Evolutionary conservation across 2,888 invertebrate species (phyloP), one percentile per base, ranked within the genome.

Genomic region (Volucella zonaria): DNA sequence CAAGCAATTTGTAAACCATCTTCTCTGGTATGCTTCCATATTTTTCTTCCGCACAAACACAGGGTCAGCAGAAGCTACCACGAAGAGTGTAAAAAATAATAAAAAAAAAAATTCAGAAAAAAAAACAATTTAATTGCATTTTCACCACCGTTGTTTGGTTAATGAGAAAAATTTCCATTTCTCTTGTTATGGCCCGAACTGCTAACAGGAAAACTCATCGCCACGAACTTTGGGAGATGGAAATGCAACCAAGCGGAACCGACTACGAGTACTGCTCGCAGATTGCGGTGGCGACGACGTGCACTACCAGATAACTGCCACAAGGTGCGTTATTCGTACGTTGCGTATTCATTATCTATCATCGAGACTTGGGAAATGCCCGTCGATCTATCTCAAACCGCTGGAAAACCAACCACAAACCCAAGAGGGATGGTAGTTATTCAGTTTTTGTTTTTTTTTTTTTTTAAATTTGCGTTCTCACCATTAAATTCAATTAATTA

Each of bases 111-210:
- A 31, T 31, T 31, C 31, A 49, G 11, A 58, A 40, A 49, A 64
- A 67, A 61, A 52, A 54, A 49, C 3, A 43, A 12, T 64, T 77
- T 79, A 83, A 83, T 79, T 83, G 54, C 74, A 78, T 70, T 79
- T 83, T 83, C 82, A 83, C 68, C 82, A 83, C 74, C 74, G 52
- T 43, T 77, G 71, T 82, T 66, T 68, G 2, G 58, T 74, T 83
- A 83, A 83, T 83, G 74, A 83, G 82, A 64, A 58, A 78, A 83
- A 83, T 74, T 79, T 74, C 52, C 74, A 83, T 79, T 79, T 82
- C 75, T 45, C 68, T 74, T 74, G 51, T 77, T 62, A 47, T 52
- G 15, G 47, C 40, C 42, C 45, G 64, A 66, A 49, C 66, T 43
- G 62, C 56, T 67, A 73, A 73, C 61, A 66, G 70, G 71, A 70